These are phyloP conservation scores for Rachycentron canadum DNA, from an alignment of 2,797 vertebrate species.

Conservation along the genomic window DNA sequence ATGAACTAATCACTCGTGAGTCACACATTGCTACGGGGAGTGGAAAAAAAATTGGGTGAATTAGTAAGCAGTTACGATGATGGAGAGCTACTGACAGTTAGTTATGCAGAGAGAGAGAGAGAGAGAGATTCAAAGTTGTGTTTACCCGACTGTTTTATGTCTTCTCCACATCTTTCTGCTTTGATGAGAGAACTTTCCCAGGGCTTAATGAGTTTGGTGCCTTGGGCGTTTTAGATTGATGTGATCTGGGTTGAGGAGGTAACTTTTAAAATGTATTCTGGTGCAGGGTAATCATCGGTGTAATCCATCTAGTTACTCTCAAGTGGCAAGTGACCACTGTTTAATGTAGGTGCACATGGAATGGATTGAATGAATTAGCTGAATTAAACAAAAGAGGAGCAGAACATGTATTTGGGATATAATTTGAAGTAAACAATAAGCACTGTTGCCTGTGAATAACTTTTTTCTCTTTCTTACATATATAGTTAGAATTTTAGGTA, in stretches of 20 bases:
- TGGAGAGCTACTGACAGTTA: constrained; percentile 78
- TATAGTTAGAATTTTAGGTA: neutral
- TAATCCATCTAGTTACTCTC: constrained; percentile 48
- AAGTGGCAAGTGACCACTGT: constrained; percentile 10
- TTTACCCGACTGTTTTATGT: constrained; percentile 82
- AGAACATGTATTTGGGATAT: neutral
- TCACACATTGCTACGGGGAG: constrained; percentile 62
- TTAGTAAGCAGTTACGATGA: constrained; percentile 82
- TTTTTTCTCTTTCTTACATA: neutral
- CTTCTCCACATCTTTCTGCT: constrained; percentile 73
- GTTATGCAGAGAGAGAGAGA: constrained; percentile 63
- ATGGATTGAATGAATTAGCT: neutral
- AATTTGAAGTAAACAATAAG: neutral
- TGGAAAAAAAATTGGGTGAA: constrained; percentile 60
- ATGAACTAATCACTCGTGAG: constrained; percentile 77
- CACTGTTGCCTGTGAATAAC: neutral
- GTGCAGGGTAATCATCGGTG: constrained; percentile 41
- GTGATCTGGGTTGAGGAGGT: constrained; percentile 59
- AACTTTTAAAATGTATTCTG: constrained; percentile 61
- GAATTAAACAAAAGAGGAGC: neutral
- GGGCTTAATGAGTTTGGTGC: constrained; percentile 76
- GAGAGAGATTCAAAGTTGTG: constrained; percentile 81
- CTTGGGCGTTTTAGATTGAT: constrained; percentile 72
- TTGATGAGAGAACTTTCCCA: constrained; percentile 69
- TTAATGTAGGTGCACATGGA: constrained; percentile 14